phyloP scores from a whole-genome alignment of 2,113 vertebrate genomes.

The Rhinoderma darwinii region DNA sequence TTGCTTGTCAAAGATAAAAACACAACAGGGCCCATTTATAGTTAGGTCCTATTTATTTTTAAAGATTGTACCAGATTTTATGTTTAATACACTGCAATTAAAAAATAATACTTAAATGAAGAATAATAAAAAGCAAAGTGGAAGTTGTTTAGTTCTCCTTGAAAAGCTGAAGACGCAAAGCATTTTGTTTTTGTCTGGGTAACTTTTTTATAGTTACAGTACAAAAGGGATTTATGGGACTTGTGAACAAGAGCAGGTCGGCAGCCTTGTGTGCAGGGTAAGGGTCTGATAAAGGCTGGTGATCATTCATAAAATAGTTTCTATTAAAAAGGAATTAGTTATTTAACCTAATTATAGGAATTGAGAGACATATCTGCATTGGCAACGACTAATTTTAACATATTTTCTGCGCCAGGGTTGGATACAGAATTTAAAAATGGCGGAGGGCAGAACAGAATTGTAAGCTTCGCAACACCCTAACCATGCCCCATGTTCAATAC shows the following conservation, averaged over 20 bases:
- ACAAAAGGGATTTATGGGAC: constrained; percentile 65
- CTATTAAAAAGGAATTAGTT: neutral
- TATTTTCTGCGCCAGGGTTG: no score
- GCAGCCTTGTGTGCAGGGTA: neutral
- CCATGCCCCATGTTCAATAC: no score
- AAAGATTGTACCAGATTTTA: constrained; percentile 89
- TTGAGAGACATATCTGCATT: neutral
- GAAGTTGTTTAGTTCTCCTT: constrained; percentile 80
- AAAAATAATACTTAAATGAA: constrained; percentile 89
- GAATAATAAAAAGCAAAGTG: constrained; percentile 74
- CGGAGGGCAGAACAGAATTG: no score
- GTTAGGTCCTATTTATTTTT: constrained; percentile 88
- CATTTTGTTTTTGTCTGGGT: constrained; percentile 76
- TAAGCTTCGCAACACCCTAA: no score
- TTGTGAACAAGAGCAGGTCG: neutral
- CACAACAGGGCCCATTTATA: constrained; percentile 89
- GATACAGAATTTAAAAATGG: no score
- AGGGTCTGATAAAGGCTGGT: neutral
- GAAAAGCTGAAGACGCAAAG: constrained; percentile 73
- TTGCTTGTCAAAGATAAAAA: constrained; percentile 90
- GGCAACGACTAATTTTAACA: no score
- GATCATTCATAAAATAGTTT: neutral
- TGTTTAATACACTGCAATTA: constrained; percentile 86
- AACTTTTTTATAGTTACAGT: constrained; percentile 72
- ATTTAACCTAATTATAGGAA: neutral